These are phyloP conservation scores for Latrodectus hesperus DNA, from an alignment of 2,888 invertebrate species.

Conservation along the genomic window DNA sequence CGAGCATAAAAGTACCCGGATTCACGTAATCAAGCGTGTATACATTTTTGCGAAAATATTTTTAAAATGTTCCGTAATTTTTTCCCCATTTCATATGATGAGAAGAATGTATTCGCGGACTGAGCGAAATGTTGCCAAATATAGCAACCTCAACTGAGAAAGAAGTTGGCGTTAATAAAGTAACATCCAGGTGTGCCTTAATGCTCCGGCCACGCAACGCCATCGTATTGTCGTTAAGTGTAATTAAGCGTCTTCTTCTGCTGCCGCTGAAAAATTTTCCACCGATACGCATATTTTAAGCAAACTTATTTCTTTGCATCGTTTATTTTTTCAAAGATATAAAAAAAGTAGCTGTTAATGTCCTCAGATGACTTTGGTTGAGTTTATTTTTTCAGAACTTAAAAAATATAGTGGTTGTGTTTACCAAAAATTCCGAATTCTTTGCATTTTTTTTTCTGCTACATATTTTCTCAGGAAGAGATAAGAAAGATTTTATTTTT, in stretches of 20 bases:
- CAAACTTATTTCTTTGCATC: conserved; percentile 1
- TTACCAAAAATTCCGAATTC: conserved; percentile 15
- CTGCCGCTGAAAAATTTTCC: conserved; percentile 30
- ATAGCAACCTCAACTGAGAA: conserved; percentile 4
- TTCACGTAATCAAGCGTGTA: conserved; percentile 38
- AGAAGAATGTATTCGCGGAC: background rate
- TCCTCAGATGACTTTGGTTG: conserved; percentile 57
- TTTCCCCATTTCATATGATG: background rate
- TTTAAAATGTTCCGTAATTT: background rate
- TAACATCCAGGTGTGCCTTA: conserved; percentile 58
- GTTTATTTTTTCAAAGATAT: background rate
- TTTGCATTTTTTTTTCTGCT: too few relatives aligned
- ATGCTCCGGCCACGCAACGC: conserved; percentile 40
- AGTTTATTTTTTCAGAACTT: conserved; percentile 7
- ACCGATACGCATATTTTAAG: conserved; percentile 60
- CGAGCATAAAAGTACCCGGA: conserved; percentile 25
- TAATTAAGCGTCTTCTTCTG: conserved; percentile 54
- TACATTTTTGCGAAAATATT: background rate
- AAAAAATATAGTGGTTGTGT: conserved; percentile 26
- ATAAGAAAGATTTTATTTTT: background rate
- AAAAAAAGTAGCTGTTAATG: conserved; percentile 48
- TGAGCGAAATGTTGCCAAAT: conserved; percentile 41
- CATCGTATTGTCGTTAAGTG: conserved; percentile 65
- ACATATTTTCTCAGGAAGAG: background rate
- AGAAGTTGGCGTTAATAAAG: conserved; percentile 51